Evolutionary conservation across 2,113 vertebrate species (phyloP), one percentile per base, ranked within the genome.

Genomic region (Rhegmatorhina hoffmannsi): DNA sequence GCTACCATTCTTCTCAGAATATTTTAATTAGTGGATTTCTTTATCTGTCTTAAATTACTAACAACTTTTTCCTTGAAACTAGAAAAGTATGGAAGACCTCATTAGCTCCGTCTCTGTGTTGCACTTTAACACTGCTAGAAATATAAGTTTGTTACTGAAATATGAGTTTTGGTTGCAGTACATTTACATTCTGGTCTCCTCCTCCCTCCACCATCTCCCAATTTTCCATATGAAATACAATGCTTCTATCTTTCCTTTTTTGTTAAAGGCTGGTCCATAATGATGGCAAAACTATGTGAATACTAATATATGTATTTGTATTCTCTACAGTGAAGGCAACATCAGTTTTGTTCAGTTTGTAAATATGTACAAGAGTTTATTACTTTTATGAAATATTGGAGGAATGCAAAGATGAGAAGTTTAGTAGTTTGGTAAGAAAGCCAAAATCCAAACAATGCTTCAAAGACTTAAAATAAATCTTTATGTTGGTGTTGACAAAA

Each of bases 11-110:
- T 95, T 92, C 92, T 94, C 84, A 75, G 97, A 95, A 93, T 94
- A 86, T 87, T 96, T 97, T 97, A 97, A 97, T 98, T 96, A 97
- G 89, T 76, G 91, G 58, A 97, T 95, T 97, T 97, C 84, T 96
- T 97, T 97, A 94, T 97, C 92, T 97, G 90, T 95, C 96, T 96
- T 95, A 97, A 92, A 93, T 97, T 95, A 83, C 77, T 89, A 97
- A 95, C 43, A 58, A 82, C 92, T 97, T 97, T 72, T 69, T 95
- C 50, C 80, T 69, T 55, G 91, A 94, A 97, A 87, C 92, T 89
- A 75, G 67, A 74, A 80, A 94, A 92, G 40, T 92, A 76, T 77
- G 52, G 78, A 96, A 83, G 89, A 74, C 84, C 81, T 97, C 91
- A 89, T 96, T 98, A 97, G 56, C 52, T 78, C 74, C 93, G 59